These are phyloP conservation scores for Epinephelus moara DNA, from an alignment of 2,113 vertebrate genomes.

Conservation along the genomic window DNA sequence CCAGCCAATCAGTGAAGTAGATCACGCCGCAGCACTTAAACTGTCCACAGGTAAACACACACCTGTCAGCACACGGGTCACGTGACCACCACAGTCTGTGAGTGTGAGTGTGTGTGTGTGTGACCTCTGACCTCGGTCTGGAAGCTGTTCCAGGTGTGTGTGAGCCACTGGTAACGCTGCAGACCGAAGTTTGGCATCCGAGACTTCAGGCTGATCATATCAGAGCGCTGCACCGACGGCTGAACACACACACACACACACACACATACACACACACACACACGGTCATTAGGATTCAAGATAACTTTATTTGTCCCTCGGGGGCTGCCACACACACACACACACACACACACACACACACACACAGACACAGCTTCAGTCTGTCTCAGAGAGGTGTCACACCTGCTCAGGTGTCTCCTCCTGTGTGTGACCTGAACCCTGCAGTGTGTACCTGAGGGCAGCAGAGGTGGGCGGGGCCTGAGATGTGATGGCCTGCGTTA, in stretches of 20 bases:
- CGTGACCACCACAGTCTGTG: not conserved
- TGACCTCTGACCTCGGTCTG: slow-evolving; percentile 91
- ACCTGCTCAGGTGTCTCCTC: no score
- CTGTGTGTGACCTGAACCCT: no score
- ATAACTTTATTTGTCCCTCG: no score
- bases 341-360: no score
- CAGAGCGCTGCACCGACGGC: slow-evolving; percentile 94
- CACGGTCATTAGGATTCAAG: not conserved
- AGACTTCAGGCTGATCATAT: slow-evolving; percentile 97
- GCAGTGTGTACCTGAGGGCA: no score
- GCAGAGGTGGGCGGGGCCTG: no score
- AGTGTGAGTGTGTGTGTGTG: slow-evolving; percentile 19
- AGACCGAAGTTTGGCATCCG: slow-evolving; percentile 95
- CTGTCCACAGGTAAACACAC: slow-evolving; percentile 76
- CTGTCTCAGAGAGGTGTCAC: no score
- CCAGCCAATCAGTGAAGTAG: slow-evolving; percentile 99
- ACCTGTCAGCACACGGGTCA: slow-evolving; percentile 30
- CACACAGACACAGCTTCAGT: no score
- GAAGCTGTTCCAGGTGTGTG: slow-evolving; percentile 98
- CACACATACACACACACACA: slow-evolving; percentile 56
- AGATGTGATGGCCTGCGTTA: no score
- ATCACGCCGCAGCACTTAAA: slow-evolving; percentile 98
- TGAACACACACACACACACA: slow-evolving; percentile 75
- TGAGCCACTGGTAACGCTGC: slow-evolving; percentile 95
- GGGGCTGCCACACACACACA: no score